These are phyloP conservation scores for Emydocephalus ijimae DNA, from an alignment of 2,113 vertebrate species.

Conservation along the genomic window DNA sequence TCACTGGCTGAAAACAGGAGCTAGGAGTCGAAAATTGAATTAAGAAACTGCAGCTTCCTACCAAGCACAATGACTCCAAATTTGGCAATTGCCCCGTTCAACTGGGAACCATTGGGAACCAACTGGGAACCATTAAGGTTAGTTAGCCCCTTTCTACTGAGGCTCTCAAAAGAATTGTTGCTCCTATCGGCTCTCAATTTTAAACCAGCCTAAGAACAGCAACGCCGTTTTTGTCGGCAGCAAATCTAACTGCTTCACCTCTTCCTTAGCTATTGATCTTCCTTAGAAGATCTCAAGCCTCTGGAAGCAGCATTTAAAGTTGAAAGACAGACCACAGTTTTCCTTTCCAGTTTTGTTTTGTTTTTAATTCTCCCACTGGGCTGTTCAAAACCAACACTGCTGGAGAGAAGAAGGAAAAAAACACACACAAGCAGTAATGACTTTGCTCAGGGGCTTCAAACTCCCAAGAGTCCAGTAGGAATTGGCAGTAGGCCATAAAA, in stretches of 20 bases:
- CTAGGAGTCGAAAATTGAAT: background rate
- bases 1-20: background rate
- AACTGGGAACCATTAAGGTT: background rate
- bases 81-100: background rate
- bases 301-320: background rate
- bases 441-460: background rate
- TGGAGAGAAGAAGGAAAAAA: background rate
- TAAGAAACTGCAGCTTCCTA: background rate
- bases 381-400: background rate
- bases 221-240: background rate
- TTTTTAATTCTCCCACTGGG: background rate
- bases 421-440: background rate
- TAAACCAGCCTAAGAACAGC: background rate
- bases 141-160: background rate
- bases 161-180: background rate
- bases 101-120: background rate
- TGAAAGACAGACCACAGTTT: background rate
- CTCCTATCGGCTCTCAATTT: background rate
- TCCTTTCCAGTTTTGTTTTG: background rate
- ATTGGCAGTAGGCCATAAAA: background rate
- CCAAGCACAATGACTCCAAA: background rate
- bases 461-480: background rate
- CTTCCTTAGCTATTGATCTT: background rate
- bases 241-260: background rate
- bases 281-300: background rate